A percentile compares a stretch with the other conserved stretches of the same genome.
Evolutionary conservation across 92 coral and sea anemone species (phyloP).

Genomic region (Muricea muricata): DNA sequence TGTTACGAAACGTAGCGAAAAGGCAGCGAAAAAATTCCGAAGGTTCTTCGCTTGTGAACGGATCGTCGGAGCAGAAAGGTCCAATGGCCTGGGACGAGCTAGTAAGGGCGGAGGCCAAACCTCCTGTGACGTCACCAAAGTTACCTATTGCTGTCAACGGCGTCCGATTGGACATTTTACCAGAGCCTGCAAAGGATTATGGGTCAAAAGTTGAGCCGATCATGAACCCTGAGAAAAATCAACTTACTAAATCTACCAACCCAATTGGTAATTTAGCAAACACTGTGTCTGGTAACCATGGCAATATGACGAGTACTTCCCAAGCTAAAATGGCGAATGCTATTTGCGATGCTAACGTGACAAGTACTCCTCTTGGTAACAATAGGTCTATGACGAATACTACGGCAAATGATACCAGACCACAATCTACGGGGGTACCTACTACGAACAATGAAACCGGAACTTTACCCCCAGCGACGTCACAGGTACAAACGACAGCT

Average conservation of each 20-base stretch:
- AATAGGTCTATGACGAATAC: neutral
- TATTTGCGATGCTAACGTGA: neutral
- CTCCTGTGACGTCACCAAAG: slow-evolving; percentile 31
- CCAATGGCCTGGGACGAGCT: slow-evolving; percentile 35
- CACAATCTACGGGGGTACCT: neutral
- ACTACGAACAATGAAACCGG: neutral
- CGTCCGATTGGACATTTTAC: slow-evolving; percentile 9
- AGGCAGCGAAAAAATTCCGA: slow-evolving; percentile 28
- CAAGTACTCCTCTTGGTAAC: neutral
- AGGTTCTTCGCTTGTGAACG: slow-evolving; percentile 28
- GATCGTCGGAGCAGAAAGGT: slow-evolving; percentile 19
- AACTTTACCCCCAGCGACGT: neutral
- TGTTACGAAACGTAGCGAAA: slow-evolving; percentile 46
- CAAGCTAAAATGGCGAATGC: neutral
- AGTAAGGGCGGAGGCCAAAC: slow-evolving; percentile 2
- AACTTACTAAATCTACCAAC: neutral
- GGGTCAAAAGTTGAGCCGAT: neutral
- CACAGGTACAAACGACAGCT: neutral
- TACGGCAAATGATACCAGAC: neutral
- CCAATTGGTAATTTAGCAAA: neutral
- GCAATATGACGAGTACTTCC: neutral
- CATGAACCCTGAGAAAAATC: neutral
- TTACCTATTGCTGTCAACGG: slow-evolving; percentile 25
- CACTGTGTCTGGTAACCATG: neutral
- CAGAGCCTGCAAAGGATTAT: neutral